phyloP scores from a whole-genome alignment of 2,888 invertebrate genomes.

The Byasa hedistus region DNA sequence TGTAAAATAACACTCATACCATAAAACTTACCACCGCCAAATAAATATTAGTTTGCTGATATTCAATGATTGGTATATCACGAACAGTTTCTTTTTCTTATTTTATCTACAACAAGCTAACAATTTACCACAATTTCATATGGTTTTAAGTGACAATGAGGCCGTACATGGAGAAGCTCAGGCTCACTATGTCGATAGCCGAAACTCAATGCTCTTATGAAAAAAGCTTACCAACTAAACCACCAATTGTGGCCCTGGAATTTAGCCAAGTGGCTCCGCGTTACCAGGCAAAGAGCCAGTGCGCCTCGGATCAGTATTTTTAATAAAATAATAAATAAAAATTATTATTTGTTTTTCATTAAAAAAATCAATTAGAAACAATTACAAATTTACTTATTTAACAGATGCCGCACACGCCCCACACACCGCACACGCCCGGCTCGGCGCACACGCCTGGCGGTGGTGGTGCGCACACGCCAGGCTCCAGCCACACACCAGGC shows the following conservation, averaged over 20 bases:
- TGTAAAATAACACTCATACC: too few relatives aligned
- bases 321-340: too few relatives aligned
- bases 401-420: conserved; percentile 85
- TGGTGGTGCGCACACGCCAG: conserved; percentile 83
- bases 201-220: too few relatives aligned
- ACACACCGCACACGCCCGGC: conserved; percentile 90
- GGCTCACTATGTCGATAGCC: too few relatives aligned
- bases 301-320: too few relatives aligned
- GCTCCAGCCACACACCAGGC: conserved; percentile 86
- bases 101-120: not conserved
- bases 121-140: not conserved
- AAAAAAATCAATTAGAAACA: not conserved
- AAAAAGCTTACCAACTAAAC: too few relatives aligned
- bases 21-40: not conserved
- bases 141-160: not conserved
- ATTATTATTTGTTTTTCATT: not conserved
- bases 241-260: too few relatives aligned
- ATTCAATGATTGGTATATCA: not conserved
- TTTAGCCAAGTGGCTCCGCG: too few relatives aligned
- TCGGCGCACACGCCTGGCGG: conserved; percentile 88
- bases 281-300: too few relatives aligned
- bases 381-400: not conserved
- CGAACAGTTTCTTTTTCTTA: not conserved
- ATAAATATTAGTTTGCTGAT: not conserved
- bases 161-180: not conserved